A percentile compares a stretch with the other conserved stretches of the same genome.
These are phyloP conservation scores for Molothrus aeneus DNA, from an alignment of 2,797 vertebrate genomes.

Conservation along the genomic window DNA sequence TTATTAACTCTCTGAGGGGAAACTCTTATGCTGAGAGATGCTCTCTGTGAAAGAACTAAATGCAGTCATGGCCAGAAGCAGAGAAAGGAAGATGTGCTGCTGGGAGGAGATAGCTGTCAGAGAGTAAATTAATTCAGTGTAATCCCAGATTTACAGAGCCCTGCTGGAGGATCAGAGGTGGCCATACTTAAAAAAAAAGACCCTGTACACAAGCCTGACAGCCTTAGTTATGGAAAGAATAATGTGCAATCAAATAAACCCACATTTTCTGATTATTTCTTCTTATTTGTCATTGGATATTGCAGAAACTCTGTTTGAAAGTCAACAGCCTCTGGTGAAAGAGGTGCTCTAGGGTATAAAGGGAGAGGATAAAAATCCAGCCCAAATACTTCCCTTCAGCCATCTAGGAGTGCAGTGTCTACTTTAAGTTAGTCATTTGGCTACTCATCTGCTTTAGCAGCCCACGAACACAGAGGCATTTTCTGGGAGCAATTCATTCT, in stretches of 20 bases:
- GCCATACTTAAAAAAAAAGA: not conserved
- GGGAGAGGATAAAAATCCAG: not conserved
- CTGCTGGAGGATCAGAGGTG: not conserved
- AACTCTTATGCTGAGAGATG: not conserved
- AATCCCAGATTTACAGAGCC: not conserved
- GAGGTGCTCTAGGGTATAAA: not conserved
- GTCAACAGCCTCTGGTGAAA: not conserved
- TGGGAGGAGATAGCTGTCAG: not conserved
- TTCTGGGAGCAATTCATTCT: not conserved
- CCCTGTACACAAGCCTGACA: not conserved
- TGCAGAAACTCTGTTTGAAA: not conserved
- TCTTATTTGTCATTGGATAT: not conserved
- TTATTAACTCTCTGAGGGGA: not conserved
- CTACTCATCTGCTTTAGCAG: conserved; percentile 23
- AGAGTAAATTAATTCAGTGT: not conserved
- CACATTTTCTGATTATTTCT: not conserved
- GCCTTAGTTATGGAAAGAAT: not conserved
- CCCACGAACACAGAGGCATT: not conserved
- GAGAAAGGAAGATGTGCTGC: not conserved
- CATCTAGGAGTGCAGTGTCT: conserved; percentile 1
- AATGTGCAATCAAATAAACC: not conserved
- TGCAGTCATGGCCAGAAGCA: not conserved
- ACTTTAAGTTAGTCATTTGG: conserved; percentile 39
- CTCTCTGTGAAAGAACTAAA: not conserved
- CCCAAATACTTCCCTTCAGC: not conserved